Evolutionary conservation across 2,888 invertebrate species (phyloP), one percentile per base, ranked within the genome.

Genomic region (Caenorhabditis auriculariae): DNA sequence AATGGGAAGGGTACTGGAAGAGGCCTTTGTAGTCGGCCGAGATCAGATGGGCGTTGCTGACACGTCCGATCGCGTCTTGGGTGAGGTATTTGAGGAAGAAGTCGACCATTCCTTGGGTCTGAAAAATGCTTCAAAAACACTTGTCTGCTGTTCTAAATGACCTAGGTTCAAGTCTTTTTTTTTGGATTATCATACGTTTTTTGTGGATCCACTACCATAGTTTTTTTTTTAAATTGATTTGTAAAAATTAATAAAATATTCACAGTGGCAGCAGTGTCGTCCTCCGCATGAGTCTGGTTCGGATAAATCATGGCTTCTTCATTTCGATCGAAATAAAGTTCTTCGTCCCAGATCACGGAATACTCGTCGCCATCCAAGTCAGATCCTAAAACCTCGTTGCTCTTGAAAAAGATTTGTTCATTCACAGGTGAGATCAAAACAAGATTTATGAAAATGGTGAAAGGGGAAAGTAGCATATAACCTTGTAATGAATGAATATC

Each of bases 281-380:
- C 68, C 35, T 68, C 64, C 21, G 35, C 44, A 4, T 67, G 56
- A 19, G 37, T 32, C 24, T 45, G 54, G 38, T 64, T 69, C 24
- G 75, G 73, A 50, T 72, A 77, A 4, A 69, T 28, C 74, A 75
- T 74, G 3, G 78, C 66, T n/a, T 53, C 45, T 43, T 78, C 77
- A 48, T 76, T 80, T 19, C 61, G 48, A 21, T 60, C 63, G 42
- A 81, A 77, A 24, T 81, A 71, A 37, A 83, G 64, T 9, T 73
- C 62, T 21, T 69, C 49, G 54, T 81, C 76, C 81, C 82, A 83
- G 24, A 81, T 69, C 6, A 83, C 81, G 46, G 81, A 77, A 63
- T 79, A 83, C 61, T 82, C 82, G 60, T 83, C 83, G 7, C 83
- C 83, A 59, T 83, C 83, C 55, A 84, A 66, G 69, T 83, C 83